phyloP scores from a whole-genome alignment of 1,140 invertebrate species.

The Oncopeltus fasciatus region DNA sequence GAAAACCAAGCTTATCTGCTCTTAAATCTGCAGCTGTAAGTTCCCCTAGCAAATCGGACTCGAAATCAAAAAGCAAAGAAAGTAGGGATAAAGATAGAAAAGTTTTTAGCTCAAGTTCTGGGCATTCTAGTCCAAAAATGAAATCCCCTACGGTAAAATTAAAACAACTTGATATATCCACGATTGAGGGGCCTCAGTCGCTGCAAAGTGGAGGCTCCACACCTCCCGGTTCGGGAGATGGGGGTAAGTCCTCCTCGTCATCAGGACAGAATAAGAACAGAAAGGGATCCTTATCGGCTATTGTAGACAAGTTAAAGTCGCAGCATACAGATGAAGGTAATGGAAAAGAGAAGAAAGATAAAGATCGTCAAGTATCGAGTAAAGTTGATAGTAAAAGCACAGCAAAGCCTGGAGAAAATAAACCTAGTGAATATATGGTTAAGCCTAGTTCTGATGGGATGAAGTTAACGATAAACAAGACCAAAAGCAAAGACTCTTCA shows the following conservation, averaged over 20 bases:
- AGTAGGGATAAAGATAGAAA: slow-evolving; percentile 47
- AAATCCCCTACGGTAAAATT: slow-evolving; percentile 48
- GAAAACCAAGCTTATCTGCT: slow-evolving; percentile 77
- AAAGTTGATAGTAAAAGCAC: slow-evolving; percentile 24
- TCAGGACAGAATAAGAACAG: slow-evolving; percentile 43
- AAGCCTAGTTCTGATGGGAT: slow-evolving; percentile 72
- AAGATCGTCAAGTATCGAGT: slow-evolving; percentile 24
- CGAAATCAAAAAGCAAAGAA: slow-evolving; percentile 31
- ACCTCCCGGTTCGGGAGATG: slow-evolving; percentile 20
- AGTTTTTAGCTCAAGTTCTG: slow-evolving; percentile 36
- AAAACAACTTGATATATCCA: slow-evolving; percentile 46
- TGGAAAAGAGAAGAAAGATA: slow-evolving; percentile 26
- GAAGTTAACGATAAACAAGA: slow-evolving; percentile 81
- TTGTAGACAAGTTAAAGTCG: slow-evolving; percentile 72
- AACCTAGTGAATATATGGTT: slow-evolving; percentile 68
- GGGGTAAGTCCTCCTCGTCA: slow-evolving; percentile 26
- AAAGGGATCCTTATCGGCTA: slow-evolving; percentile 65
- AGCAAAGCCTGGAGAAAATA: slow-evolving; percentile 40
- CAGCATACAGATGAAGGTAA: slow-evolving; percentile 36
- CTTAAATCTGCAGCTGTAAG: slow-evolving; percentile 65
- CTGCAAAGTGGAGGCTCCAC: slow-evolving; percentile 20
- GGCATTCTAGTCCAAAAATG: slow-evolving; percentile 46
- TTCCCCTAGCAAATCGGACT: slow-evolving; percentile 33
- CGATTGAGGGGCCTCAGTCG: slow-evolving; percentile 13
- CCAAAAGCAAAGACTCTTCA: slow-evolving; percentile 43